Evolutionary conservation across 2,888 invertebrate species (phyloP), one percentile per base, ranked within the genome.

Genomic region (Leptinotarsa rubiginosa): DNA sequence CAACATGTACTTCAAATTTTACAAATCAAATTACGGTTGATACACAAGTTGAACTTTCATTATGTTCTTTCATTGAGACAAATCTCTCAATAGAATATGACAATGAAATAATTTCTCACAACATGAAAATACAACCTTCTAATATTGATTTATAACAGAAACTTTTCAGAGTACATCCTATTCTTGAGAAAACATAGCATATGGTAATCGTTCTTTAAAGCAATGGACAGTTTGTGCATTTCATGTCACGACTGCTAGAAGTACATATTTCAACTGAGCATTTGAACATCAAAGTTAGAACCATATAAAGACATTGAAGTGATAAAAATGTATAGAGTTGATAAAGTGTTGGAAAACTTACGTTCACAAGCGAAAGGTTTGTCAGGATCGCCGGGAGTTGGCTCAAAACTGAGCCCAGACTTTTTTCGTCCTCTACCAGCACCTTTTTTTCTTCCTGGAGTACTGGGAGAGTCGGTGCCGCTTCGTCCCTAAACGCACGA

Each of bases 291-390:
- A n/a, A 50, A 54, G 18, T 65, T 41, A 68, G 20, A 52, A 20
- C 52, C 7, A 52, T 54, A 41, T 68, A 54, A n/a, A 52, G 13
- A 68, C 47, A 47, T 20, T 69, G 47, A 69, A 69, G 47, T 52
- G 54, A 52, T 18, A 41, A 20, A 56, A 56, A 47, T 18, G 22
- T 31, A 10, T 10, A 10, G 41, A 41, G 41, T 41, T 41, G 41
- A 41, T 41, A 41, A 41, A 41, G 41, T 41, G 41, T 41, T 10
- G 10, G 41, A 41, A 41, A 59, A 94, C 95, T 94, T 93, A 96
- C 96, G 93, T 92, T 96, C 96, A 90, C 96, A 96, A 86, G 94
- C 93, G 90, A 93, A 96, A 52, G 96, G 96, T 87, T 96, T 96
- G 87, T 96, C 96, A 66, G 93, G 91, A 87, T 96, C 96, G 65